These are phyloP conservation scores for Cyrtorhinus lividipennis DNA, from an alignment of 1,140 invertebrate genomes.

Conservation along the genomic window DNA sequence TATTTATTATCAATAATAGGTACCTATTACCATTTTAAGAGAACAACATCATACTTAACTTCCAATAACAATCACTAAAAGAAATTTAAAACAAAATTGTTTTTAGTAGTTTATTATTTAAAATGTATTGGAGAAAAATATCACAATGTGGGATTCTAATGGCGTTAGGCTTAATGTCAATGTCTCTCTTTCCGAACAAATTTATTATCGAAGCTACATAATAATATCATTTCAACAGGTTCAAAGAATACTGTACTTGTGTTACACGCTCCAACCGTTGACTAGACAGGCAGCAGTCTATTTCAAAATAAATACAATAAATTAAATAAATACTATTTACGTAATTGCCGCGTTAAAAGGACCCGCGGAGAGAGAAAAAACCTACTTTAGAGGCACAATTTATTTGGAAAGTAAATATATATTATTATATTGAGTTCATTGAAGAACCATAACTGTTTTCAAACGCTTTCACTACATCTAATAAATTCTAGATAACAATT, in stretches of 20 bases:
- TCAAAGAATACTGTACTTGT: too few species aligned
- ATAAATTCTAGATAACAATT: conserved; percentile 1
- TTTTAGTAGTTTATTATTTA: not conserved
- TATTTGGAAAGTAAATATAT: not conserved
- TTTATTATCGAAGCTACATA: too few species aligned
- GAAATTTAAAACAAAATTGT: not conserved
- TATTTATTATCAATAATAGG: conserved; percentile 2
- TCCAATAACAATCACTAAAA: not conserved
- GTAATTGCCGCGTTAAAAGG: not conserved
- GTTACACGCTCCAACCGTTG: too few species aligned
- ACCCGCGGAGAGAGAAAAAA: not conserved
- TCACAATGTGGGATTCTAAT: not conserved
- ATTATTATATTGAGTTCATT: not conserved
- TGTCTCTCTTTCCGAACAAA: too few species aligned
- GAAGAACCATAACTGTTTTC: conserved; percentile 2
- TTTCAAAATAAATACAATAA: not conserved
- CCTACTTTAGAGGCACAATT: not conserved
- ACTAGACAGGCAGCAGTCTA: not conserved
- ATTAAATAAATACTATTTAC: not conserved
- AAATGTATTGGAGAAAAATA: not conserved
- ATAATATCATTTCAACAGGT: too few species aligned
- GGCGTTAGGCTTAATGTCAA: not conserved
- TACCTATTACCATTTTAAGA: not conserved
- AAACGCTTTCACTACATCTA: not conserved
- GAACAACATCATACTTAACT: not conserved